These are phyloP conservation scores for Cotesia chilonis DNA, from an alignment of 1,140 invertebrate species.

Conservation along the genomic window DNA sequence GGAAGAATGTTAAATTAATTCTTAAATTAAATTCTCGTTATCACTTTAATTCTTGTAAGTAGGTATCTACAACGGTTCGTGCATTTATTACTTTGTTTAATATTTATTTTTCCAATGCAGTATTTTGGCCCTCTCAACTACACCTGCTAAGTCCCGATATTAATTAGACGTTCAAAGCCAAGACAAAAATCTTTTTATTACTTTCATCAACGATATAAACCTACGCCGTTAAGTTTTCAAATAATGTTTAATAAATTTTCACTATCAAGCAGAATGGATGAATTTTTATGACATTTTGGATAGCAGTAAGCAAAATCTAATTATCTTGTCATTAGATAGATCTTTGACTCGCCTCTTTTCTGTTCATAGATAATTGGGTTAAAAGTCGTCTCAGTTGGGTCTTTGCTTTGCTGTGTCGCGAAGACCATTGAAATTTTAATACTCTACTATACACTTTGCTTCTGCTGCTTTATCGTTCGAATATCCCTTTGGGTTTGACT, in stretches of 20 bases:
- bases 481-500: constrained; percentile 8
- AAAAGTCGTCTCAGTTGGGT: constrained; percentile 7
- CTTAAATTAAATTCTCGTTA: constrained; percentile 33
- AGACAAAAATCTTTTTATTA: no score
- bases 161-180: no score
- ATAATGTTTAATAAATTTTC: no score
- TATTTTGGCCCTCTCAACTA: no score
- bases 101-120: neutral
- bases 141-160: no score
- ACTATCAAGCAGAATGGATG: no score
- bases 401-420: neutral
- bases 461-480: neutral
- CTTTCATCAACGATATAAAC: no score
- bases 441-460: neutral
- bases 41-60: constrained; percentile 1
- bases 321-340: constrained; percentile 28
- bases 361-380: constrained; percentile 25
- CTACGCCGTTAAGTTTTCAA: no score
- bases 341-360: constrained; percentile 23
- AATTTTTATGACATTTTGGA: neutral
- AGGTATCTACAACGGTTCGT: constrained; percentile 7
- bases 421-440: constrained; percentile 28
- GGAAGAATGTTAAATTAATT: constrained; percentile 33
- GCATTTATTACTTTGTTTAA: constrained; percentile 10
- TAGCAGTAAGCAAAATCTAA: neutral